Base-by-base conservation (phyloP, 2,888 invertebrate species). In the Ceraclea dissimilis region DNA sequence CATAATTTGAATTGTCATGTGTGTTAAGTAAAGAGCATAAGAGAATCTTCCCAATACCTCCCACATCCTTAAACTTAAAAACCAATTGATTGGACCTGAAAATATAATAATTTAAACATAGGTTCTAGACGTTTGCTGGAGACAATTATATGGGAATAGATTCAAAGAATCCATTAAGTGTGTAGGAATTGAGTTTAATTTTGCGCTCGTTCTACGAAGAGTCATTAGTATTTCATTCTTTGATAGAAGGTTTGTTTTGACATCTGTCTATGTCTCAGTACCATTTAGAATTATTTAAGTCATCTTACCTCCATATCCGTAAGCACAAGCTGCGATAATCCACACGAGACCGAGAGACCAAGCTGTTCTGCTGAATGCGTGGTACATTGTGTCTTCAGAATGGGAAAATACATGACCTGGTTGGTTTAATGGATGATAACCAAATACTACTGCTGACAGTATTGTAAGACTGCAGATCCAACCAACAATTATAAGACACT, bases 21-120 rank as follows among this genome's bases (percentile, higher is more conserved):
- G 81, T 0, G 77, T 63, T 8, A 82, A 65, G 62, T 79, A 82
- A 66, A 80, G 73, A 8, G 78, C 77, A 60, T 77, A 82, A 0
- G 79, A 79, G 11, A 82, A 68, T 13, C 78, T 72, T 1, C 76
- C 75, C 1, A 79, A 70, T 11, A 79, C 67, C 66, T 78, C 76
- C 72, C 80, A 81, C 34, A 79, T 63, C 13, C 67, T 65, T 1
- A 75, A 65, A 0, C 79, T 78, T 1, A 81, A 67, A 59, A 80
- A 72, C 74, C 76, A 78, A 64, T 79, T 76, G 5, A 80, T 67
- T 13, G 75, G 70, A 62, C 78, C 79, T 79, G 63, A 26, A 26
- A 26, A 26, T 26, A 26, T 26, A 26, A n/a, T n/a, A n/a, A n/a
- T n/a, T n/a, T n/a, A n/a, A n/a, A n/a, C n/a, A n/a, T n/a, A n/a